Evolutionary conservation across 2,888 invertebrate genomes (phyloP).

Genomic region (Ypsolopha scabrella): DNA sequence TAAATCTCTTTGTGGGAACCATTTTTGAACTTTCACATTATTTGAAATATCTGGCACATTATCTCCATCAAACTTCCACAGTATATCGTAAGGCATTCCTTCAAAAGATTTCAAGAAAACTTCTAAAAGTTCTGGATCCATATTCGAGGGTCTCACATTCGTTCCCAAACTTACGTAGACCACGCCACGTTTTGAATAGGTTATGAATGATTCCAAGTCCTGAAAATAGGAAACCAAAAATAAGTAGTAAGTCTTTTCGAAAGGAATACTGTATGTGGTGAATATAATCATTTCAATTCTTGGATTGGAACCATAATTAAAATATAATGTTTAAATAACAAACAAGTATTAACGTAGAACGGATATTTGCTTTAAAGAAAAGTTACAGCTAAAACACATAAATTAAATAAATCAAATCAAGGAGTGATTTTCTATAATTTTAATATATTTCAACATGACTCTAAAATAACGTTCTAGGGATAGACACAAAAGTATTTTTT

Average conservation of each 20-base stretch:
- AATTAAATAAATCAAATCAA: too few species aligned
- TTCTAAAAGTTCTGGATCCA: background rate
- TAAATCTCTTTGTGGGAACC: slow-evolving; percentile 9
- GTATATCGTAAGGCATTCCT: slow-evolving; percentile 1
- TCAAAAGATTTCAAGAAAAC: background rate
- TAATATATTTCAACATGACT: too few species aligned
- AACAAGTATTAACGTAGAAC: background rate
- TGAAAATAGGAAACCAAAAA: background rate
- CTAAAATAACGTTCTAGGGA: too few species aligned
- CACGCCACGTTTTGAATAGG: slow-evolving; percentile 12
- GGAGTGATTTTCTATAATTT: too few species aligned
- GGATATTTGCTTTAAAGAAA: background rate
- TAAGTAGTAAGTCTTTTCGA: too few species aligned
- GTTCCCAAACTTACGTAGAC: slow-evolving; percentile 14
- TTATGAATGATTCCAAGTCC: slow-evolving; percentile 11
- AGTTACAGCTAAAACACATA: too few species aligned
- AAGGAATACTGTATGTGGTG: too few species aligned
- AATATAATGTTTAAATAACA: background rate
- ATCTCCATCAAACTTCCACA: slow-evolving; percentile 4
- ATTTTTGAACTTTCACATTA: slow-evolving; percentile 6
- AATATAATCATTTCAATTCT: too few species aligned
- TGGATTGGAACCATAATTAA: too few species aligned
- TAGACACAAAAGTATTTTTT: too few species aligned
- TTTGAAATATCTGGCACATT: background rate
- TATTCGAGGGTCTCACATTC: background rate